A percentile compares a stretch with the other conserved stretches of the same genome.
These are phyloP conservation scores for Cettia cetti DNA, from an alignment of 2,113 vertebrate genomes.

Conservation along the genomic window DNA sequence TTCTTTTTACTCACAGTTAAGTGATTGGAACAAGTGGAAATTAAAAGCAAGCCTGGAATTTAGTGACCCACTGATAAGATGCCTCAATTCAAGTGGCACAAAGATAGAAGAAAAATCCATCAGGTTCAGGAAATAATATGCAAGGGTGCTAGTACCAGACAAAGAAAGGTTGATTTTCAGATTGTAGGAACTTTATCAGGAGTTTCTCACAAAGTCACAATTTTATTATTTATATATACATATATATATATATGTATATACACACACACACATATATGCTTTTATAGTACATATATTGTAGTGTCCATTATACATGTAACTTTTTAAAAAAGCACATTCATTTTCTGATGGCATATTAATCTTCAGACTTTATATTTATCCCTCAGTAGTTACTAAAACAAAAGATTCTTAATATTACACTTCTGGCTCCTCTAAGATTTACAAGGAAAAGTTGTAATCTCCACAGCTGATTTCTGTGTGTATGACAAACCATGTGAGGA, in stretches of 20 bases:
- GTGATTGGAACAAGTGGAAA: constrained; percentile 39
- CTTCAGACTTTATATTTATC: background rate
- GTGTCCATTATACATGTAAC: background rate
- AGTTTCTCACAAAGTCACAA: background rate
- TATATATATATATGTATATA: accelerated
- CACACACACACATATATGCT: background rate
- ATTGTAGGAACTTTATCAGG: background rate
- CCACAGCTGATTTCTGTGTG: background rate
- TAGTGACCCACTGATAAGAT: constrained; percentile 17
- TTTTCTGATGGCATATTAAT: background rate
- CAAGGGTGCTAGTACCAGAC: background rate
- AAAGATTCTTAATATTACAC: background rate
- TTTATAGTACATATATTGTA: background rate
- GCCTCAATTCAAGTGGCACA: background rate
- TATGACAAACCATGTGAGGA: background rate
- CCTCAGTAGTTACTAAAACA: background rate
- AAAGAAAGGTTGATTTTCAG: background rate
- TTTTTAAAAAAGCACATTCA: background rate
- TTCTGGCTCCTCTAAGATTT: background rate
- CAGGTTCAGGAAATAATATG: background rate
- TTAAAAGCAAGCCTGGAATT: constrained; percentile 31
- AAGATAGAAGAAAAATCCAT: background rate
- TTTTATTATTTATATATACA: background rate
- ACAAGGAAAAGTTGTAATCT: background rate
- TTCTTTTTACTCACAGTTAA: constrained; percentile 35